phyloP scores from a whole-genome alignment of 2,797 vertebrate genomes.

The Cercopithecus hamlyni region DNA sequence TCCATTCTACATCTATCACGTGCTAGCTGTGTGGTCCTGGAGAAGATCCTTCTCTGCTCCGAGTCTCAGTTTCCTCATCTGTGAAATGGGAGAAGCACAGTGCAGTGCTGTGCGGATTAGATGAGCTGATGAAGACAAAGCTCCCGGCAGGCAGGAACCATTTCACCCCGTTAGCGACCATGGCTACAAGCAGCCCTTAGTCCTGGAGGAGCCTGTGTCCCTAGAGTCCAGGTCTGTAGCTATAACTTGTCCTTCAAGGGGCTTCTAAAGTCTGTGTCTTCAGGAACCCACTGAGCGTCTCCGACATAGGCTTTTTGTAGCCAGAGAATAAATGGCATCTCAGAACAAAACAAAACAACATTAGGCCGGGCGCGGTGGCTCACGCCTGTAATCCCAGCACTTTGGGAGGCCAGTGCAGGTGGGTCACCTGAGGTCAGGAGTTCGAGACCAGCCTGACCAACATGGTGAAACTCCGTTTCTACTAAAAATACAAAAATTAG shows the following conservation, averaged over 20 bases:
- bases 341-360: background rate
- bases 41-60: background rate
- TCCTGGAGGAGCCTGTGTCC: too few relatives aligned
- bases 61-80: background rate
- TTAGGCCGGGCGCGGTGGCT: accelerated
- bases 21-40: background rate
- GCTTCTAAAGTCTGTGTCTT: background rate
- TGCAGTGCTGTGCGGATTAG: background rate
- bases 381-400: too few relatives aligned
- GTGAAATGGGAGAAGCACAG: too few relatives aligned
- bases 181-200: background rate
- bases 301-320: background rate
- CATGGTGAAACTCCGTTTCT: too few relatives aligned
- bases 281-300: background rate
- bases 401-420: too few relatives aligned
- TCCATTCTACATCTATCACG: background rate
- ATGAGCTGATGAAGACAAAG: background rate
- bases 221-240: background rate
- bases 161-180: background rate
- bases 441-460: too few relatives aligned
- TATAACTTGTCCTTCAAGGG: background rate
- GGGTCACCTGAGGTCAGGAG: too few relatives aligned
- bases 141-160: background rate
- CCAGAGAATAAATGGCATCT: background rate
- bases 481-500: too few relatives aligned